Base-by-base conservation (phyloP, 1,140 invertebrate genomes). In the Zaprionus ghesquierei region DNA sequence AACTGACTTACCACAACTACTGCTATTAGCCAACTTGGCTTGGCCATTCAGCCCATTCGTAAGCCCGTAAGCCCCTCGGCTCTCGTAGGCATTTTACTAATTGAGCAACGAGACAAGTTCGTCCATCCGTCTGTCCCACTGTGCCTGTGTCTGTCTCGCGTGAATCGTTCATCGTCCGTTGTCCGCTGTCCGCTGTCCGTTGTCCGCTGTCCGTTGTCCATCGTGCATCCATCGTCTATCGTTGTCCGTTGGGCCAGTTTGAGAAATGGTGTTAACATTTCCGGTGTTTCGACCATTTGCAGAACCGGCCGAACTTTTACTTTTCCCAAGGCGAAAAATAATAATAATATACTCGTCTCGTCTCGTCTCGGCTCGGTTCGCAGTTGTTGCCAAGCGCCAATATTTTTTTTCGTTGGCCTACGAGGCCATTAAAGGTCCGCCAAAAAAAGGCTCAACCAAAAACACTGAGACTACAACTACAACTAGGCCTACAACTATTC, bases 201-300 rank as follows among this genome's bases (percentile, higher is more conserved):
- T 41, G 35, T 41, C 35, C 27, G 50, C 27, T 12, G 68, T 74
- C 38, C 59, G 54, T 62, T n/a, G 55, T 46, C 53, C 58, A 72
- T 75, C 53, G 72, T 74, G 59, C 64, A 55, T 68, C 35, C 62
- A 58, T 41, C 35, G 35, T 38, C n/a, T n/a, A 38, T 38, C 35
- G 35, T 41, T 41, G 35, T 41, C 35, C 27, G 50, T 53, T 12
- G 68, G 66, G 66, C 61, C 65, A 75, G 79, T 75, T 87, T 81
- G 75, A 78, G 62, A 79, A 82, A 85, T 86, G 64, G 66, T 86
- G 78, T 86, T 86, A 81, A 87, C 82, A 86, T 87, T 86, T 86
- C 81, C 81, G 81, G 81, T 59, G 81, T 77, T 64, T 54, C 59
- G 65, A 58, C 77, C 78, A 81, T 81, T 79, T 86, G 74, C 76